A percentile compares a stretch with the other conserved stretches of the same genome.
Evolutionary conservation across 2,113 vertebrate genomes (phyloP).

Genomic region (Paraplagusia blochii): DNA sequence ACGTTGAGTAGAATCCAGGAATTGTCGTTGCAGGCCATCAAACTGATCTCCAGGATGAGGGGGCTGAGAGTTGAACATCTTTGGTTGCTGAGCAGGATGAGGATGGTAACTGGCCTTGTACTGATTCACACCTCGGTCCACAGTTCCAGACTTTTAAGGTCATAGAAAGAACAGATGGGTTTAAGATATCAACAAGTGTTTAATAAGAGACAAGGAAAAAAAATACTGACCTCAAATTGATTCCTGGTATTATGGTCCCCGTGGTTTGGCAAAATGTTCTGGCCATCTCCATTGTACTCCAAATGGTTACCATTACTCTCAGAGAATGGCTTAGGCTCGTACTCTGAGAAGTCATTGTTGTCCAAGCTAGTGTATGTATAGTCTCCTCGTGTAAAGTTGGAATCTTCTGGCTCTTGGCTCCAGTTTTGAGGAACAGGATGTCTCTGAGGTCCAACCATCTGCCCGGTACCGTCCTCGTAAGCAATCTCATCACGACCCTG

Average conservation of each 20-base stretch:
- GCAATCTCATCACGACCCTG: constrained; percentile 65
- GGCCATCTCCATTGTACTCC: constrained; percentile 72
- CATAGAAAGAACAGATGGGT: constrained; percentile 22
- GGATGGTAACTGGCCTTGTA: constrained; percentile 86
- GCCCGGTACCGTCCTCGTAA: constrained; percentile 51
- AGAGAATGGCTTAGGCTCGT: constrained; percentile 66
- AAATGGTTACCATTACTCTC: constrained; percentile 66
- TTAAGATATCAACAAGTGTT: no score
- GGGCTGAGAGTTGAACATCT: constrained; percentile 66
- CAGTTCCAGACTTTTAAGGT: constrained; percentile 63
- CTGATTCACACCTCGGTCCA: constrained; percentile 59
- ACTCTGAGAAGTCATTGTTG: constrained; percentile 70
- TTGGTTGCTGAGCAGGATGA: constrained; percentile 70
- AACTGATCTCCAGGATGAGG: constrained; percentile 70
- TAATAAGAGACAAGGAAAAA: no score
- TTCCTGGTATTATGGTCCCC: constrained; percentile 71
- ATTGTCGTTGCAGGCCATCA: constrained; percentile 84
- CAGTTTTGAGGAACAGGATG: constrained; percentile 67
- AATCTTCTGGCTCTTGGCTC: constrained; percentile 67
- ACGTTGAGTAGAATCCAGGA: constrained; percentile 84
- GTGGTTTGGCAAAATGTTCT: constrained; percentile 62
- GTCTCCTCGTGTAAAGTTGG: constrained; percentile 66
- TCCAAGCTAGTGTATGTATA: constrained; percentile 61
- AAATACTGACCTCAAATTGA: constrained; percentile 79
- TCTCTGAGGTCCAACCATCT: constrained; percentile 56